phyloP scores from a whole-genome alignment of 92 coral and sea anemone species.

The Parazoanthus atlanticus region DNA sequence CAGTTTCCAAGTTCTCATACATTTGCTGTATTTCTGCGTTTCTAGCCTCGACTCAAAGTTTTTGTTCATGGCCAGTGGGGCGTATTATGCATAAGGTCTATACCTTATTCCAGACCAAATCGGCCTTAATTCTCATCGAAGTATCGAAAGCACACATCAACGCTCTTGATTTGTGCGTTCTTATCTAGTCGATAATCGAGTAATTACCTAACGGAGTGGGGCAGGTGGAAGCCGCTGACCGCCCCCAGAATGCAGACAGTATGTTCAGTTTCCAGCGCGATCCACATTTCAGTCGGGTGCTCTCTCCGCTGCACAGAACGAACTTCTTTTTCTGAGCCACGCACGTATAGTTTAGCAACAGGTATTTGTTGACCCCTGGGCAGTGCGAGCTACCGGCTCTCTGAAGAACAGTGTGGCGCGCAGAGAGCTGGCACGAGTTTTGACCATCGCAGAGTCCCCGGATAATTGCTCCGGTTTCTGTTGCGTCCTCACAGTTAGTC shows the following conservation, averaged over 20 bases:
- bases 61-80: too few relatives aligned
- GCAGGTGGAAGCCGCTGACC: constrained; percentile 86
- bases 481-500: constrained; percentile 70
- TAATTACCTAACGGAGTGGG: constrained; percentile 77
- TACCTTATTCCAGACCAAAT: not conserved
- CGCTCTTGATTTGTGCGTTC: not conserved
- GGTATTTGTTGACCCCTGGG: constrained; percentile 94
- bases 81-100: too few relatives aligned
- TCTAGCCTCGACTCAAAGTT: too few relatives aligned
- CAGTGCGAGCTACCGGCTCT: constrained; percentile 88
- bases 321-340: constrained; percentile 87
- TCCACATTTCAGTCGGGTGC: constrained; percentile 83
- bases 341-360: constrained; percentile 89
- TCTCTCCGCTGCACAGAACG: constrained; percentile 93
- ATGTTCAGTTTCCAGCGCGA: constrained; percentile 87
- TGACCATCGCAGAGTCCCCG: constrained; percentile 87
- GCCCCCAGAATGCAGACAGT: constrained; percentile 91
- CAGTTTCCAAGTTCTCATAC: too few relatives aligned
- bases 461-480: constrained; percentile 75
- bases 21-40: too few relatives aligned
- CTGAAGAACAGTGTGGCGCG: constrained; percentile 85
- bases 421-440: constrained; percentile 87
- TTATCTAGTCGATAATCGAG: not conserved
- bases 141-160: too few relatives aligned
- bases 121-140: not conserved